Evolutionary conservation across 1,140 invertebrate species (phyloP).

Genomic region (Drosophila hydei): DNA sequence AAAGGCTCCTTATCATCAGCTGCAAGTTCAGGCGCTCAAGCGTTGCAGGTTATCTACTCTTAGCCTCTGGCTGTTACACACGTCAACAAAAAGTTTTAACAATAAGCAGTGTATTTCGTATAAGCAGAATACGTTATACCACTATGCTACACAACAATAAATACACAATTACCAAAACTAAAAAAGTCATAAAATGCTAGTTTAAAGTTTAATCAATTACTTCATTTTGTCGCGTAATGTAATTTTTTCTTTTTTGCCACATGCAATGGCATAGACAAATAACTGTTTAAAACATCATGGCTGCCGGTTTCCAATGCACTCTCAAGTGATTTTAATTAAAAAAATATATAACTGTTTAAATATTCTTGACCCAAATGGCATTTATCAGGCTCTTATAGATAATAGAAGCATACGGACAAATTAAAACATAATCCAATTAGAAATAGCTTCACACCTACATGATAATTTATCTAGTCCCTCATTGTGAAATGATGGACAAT

Average conservation of each 20-base stretch:
- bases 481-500: background rate
- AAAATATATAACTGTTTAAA: slow-evolving; percentile 35
- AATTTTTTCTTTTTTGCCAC: too few species aligned
- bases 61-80: slow-evolving; percentile 19
- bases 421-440: slow-evolving; percentile 17
- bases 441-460: too few species aligned
- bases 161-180: background rate
- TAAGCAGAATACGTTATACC: background rate
- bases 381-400: slow-evolving; percentile 36
- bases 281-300: slow-evolving; percentile 1
- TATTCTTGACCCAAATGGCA: slow-evolving; percentile 63
- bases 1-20: slow-evolving; percentile 36
- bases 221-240: background rate
- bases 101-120: background rate
- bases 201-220: background rate
- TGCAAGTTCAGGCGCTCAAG: slow-evolving; percentile 23
- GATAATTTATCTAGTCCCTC: background rate
- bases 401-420: slow-evolving; percentile 33
- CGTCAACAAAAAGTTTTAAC: background rate
- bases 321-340: slow-evolving; percentile 27
- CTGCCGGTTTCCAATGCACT: background rate
- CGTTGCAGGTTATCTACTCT: slow-evolving; percentile 32
- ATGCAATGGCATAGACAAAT: slow-evolving; percentile 1
- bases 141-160: background rate
- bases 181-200: background rate